Conservation (phyloP, 2,888 invertebrate genomes). For the Tetranychus truncatus region DNA sequence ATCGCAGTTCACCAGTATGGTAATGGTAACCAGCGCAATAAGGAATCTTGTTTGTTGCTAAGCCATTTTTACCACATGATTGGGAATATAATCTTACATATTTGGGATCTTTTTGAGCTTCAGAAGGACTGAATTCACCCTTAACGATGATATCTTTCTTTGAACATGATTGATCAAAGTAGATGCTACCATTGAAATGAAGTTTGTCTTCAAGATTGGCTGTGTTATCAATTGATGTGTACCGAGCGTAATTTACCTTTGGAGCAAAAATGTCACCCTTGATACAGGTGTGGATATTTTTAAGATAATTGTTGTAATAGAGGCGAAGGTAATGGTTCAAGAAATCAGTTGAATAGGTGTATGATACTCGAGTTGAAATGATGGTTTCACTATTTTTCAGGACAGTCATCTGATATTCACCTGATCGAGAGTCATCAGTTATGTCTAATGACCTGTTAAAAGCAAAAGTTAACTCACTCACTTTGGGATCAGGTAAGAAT, state of each 20-base stretch:
- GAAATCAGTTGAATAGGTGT: not conserved
- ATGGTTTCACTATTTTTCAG: not conserved
- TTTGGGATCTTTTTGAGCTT: not conserved
- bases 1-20: not conserved
- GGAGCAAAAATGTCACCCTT: not conserved
- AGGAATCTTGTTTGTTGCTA: not conserved
- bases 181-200: not conserved
- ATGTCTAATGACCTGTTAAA: not conserved
- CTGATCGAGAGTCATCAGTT: not conserved
- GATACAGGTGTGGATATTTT: not conserved
- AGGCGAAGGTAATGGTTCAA: not conserved
- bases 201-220: not conserved
- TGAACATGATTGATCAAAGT: not conserved
- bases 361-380: not conserved
- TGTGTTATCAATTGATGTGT: not conserved
- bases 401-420: not conserved
- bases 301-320: not conserved
- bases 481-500: not conserved
- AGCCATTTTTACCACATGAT: not conserved
- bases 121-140: not conserved
- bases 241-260: not conserved
- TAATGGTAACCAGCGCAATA: not conserved
- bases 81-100: not conserved
- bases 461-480: not conserved
- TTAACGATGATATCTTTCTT: not conserved